These are phyloP conservation scores for Sphinx pinastri DNA, from an alignment of 2,888 invertebrate genomes.

Conservation along the genomic window DNA sequence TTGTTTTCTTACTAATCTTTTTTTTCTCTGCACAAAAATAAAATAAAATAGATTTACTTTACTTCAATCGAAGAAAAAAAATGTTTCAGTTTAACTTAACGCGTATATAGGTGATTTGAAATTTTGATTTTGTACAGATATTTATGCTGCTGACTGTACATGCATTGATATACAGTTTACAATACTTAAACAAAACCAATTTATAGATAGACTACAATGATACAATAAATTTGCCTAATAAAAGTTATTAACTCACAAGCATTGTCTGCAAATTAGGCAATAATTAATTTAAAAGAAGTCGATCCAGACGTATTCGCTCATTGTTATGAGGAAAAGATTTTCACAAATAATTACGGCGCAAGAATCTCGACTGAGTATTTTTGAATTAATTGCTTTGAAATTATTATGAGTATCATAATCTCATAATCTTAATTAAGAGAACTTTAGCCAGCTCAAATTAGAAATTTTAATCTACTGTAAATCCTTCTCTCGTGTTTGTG, in stretches of 20 bases:
- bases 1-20: too few species aligned
- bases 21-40: too few species aligned
- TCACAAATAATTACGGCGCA: slow-evolving; percentile 67
- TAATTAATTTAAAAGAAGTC: slow-evolving; percentile 32
- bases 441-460: slow-evolving; percentile 73
- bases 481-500: slow-evolving; percentile 59
- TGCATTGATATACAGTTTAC: slow-evolving; percentile 55
- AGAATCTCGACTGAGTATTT: slow-evolving; percentile 66
- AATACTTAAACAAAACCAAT: slow-evolving; percentile 21
- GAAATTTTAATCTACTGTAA: slow-evolving; percentile 75
- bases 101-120: too few species aligned
- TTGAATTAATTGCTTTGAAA: slow-evolving; percentile 78
- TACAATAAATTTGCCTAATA: neutral
- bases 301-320: slow-evolving; percentile 45
- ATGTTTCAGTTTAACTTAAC: too few species aligned
- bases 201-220: neutral
- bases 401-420: slow-evolving; percentile 81
- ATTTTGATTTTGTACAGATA: too few species aligned
- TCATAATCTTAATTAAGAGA: slow-evolving; percentile 81
- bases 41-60: too few species aligned
- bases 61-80: too few species aligned
- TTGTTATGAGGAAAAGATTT: slow-evolving; percentile 50
- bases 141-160: too few species aligned
- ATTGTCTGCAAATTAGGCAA: slow-evolving; percentile 11
- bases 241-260: slow-evolving; percentile 6